Evolutionary conservation across 2,797 vertebrate genomes (phyloP), one percentile per base, ranked within the genome.

Genomic region (Paratrypauchen microcephalus): DNA sequence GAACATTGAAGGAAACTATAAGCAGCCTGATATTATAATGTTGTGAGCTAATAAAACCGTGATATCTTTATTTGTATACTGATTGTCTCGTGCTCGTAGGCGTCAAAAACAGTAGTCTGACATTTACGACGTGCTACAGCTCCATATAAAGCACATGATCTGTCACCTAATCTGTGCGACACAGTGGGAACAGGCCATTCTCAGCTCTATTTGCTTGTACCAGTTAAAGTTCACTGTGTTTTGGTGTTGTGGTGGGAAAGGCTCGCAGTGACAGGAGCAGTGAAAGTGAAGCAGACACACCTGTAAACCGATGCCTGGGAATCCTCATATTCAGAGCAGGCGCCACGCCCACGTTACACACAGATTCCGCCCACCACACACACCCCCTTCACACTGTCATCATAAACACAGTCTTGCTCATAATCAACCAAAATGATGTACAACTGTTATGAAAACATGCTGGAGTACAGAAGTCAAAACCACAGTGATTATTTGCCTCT

Each of bases 241-340:
- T 32, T 60, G 39, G 23, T 47, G 62, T 16, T 48, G 41, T 47
- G 41, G 88, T 88, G 86, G 85, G 84, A 90, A 88, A 89, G 75
- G 54, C 66, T 79, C 41, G 11, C 72, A 68, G 90, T 87, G 71
- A 86, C 73, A 45, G 13, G 41, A 84, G 58, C 69, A 85, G 87
- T 74, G 86, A 88, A 89, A 91, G 87, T 90, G 66, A 77, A 72
- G 65, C 50, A 78, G 86, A 83, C 86, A 88, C 88, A 90, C 89
- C 88, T 83, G 85, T 80, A 87, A 90, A 71, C 58, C 21, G 82
- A 89, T 78, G 58, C 80, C 77, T 87, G 88, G 80, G 84, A 88
- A 85, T 82, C 54, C 71, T 28, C 57, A 81, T 75, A 78, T 83
- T 88, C 89, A 75, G 78, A 72, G 71, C 63, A 56, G 76, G 71